Evolutionary conservation across 2,113 vertebrate genomes (phyloP).

Genomic region (Brienomyrus longianalis): DNA sequence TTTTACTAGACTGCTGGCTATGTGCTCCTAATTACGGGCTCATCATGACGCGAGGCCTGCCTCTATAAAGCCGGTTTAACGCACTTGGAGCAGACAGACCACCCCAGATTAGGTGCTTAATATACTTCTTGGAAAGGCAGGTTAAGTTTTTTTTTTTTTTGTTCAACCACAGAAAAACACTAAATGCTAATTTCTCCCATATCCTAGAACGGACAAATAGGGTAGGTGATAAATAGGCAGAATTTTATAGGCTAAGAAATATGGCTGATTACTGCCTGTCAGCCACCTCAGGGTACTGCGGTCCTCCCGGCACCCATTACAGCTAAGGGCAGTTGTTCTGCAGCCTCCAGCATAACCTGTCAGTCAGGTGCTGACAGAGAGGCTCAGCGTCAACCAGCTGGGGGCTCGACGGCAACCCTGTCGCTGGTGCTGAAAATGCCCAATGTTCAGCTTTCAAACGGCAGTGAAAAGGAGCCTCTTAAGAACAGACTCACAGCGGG

Average conservation of each 20-base stretch:
- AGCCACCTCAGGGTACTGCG: background rate
- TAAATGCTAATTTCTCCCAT: background rate
- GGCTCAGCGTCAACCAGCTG: background rate
- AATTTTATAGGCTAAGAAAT: background rate
- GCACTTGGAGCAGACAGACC: conserved; percentile 32
- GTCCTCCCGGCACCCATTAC: background rate
- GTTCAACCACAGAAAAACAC: background rate
- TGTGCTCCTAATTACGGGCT: conserved; percentile 42
- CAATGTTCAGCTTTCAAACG: background rate
- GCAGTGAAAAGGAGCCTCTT: background rate
- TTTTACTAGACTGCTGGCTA: conserved; percentile 40
- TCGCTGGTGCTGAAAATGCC: background rate
- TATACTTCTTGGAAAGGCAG: too few species aligned
- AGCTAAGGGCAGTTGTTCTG: background rate
- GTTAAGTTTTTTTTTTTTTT: background rate
- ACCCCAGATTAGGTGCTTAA: conserved; percentile 37
- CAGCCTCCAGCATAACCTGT: background rate
- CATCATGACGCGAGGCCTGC: conserved; percentile 32
- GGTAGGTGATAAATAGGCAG: background rate
- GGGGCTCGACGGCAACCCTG: too few species aligned
- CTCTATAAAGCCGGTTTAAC: conserved; percentile 22
- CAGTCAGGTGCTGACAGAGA: background rate
- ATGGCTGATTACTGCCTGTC: background rate
- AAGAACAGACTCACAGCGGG: background rate
- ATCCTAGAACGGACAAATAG: background rate